Conservation (phyloP, 1,140 invertebrate genomes). For the Andricus grossulariae region DNA sequence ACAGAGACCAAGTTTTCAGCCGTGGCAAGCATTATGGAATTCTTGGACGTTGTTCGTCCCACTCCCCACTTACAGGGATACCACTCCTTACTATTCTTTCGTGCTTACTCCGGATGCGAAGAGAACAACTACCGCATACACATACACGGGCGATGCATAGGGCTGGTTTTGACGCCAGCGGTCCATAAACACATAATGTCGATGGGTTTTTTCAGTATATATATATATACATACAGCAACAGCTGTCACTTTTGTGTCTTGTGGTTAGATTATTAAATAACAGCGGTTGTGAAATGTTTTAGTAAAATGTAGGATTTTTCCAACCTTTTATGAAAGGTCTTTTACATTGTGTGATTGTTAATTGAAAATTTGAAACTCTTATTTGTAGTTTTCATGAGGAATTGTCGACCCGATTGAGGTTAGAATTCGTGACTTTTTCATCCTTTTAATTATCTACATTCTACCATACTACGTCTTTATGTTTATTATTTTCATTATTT, state of each 20-base stretch:
- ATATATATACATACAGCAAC: neutral
- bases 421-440: conserved; percentile 5
- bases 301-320: conserved; percentile 10
- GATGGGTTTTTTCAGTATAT: no score
- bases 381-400: neutral
- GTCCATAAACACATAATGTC: no score
- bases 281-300: conserved; percentile 21
- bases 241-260: conserved; percentile 29
- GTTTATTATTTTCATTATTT: neutral
- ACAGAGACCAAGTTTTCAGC: no score
- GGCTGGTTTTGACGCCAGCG: no score
- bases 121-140: no score
- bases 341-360: conserved; percentile 15
- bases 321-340: conserved; percentile 2
- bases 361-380: neutral
- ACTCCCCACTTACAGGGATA: no score
- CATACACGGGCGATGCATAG: no score
- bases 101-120: no score
- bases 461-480: neutral
- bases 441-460: neutral
- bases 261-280: conserved; percentile 19
- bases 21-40: no score
- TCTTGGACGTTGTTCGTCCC: no score
- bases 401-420: neutral
- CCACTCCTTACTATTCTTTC: no score